Evolutionary conservation across 2,113 vertebrate species (phyloP).

Genomic region (Centropus unirufus): DNA sequence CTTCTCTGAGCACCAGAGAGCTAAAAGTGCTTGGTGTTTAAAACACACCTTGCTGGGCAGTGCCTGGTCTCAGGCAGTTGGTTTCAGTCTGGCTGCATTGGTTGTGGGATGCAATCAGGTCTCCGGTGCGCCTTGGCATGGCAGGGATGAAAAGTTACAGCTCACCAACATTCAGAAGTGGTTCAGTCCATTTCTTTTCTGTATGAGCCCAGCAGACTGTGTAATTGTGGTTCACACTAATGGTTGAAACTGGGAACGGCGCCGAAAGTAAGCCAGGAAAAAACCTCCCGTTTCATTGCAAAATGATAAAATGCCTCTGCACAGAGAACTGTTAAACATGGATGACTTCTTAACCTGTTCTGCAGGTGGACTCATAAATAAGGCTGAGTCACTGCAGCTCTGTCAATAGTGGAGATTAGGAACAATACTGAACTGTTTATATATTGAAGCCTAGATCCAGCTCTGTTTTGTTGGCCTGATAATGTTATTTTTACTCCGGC

Average conservation of each 20-base stretch:
- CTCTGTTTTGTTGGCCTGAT: neutral
- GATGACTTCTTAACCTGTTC: neutral
- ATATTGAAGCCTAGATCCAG: neutral
- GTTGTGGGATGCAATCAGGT: neutral
- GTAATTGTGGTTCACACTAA: neutral
- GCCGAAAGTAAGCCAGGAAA: neutral
- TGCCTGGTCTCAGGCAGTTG: neutral
- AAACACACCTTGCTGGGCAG: neutral
- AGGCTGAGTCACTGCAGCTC: slow-evolving; percentile 12
- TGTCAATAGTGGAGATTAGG: neutral
- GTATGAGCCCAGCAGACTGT: neutral
- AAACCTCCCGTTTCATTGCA: neutral
- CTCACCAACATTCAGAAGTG: accelerated
- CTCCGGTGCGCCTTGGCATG: neutral
- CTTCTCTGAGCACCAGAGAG: neutral
- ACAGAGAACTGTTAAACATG: neutral
- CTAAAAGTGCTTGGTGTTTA: accelerated
- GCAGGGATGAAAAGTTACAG: neutral
- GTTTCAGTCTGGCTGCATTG: neutral
- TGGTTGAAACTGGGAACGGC: neutral
- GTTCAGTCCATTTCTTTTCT: accelerated
- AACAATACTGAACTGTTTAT: neutral
- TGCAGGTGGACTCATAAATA: neutral
- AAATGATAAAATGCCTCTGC: neutral
- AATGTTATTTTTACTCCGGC: neutral